A percentile compares a stretch with the other conserved stretches of the same genome.
These are phyloP conservation scores for Bugulina stolonifera DNA, from an alignment of 2,888 invertebrate genomes.

Conservation along the genomic window DNA sequence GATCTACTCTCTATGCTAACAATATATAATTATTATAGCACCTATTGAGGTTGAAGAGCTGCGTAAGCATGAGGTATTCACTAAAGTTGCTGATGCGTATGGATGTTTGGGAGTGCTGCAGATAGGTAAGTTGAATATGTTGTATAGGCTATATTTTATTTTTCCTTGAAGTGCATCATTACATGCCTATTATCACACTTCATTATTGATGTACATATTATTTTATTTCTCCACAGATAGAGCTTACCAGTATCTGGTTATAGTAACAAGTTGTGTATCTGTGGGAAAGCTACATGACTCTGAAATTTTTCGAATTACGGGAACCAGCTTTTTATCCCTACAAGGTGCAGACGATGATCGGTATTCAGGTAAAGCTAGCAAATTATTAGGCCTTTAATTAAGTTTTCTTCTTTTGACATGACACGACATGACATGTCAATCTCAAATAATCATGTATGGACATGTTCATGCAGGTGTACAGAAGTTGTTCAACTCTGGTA, in stretches of 20 bases:
- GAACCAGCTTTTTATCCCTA: conserved; percentile 82
- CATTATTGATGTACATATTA: conserved; percentile 1
- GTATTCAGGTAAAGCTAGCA: not conserved
- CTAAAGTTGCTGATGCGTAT: conserved; percentile 86
- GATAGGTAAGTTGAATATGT: conserved; percentile 31
- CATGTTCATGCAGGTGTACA: conserved; percentile 56
- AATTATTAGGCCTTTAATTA: not conserved
- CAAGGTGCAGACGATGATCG: conserved; percentile 28
- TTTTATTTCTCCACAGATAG: not conserved
- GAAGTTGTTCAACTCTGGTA: conserved; percentile 92
- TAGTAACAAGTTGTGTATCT: conserved; percentile 91
- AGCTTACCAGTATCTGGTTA: conserved; percentile 63
- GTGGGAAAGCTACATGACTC: conserved; percentile 86
- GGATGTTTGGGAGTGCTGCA: conserved; percentile 91
- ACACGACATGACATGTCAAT: too few relatives aligned
- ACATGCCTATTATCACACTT: too few relatives aligned
- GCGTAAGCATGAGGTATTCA: conserved; percentile 70
- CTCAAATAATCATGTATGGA: too few relatives aligned
- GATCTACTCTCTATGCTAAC: too few relatives aligned
- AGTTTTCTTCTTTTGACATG: too few relatives aligned
- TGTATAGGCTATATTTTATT: too few relatives aligned
- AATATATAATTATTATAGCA: conserved; percentile 59
- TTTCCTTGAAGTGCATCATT: too few relatives aligned
- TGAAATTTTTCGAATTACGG: conserved; percentile 89
- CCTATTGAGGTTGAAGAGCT: conserved; percentile 81